Conservation (phyloP, 2,797 vertebrate species). For the Phoebastria nigripes region DNA sequence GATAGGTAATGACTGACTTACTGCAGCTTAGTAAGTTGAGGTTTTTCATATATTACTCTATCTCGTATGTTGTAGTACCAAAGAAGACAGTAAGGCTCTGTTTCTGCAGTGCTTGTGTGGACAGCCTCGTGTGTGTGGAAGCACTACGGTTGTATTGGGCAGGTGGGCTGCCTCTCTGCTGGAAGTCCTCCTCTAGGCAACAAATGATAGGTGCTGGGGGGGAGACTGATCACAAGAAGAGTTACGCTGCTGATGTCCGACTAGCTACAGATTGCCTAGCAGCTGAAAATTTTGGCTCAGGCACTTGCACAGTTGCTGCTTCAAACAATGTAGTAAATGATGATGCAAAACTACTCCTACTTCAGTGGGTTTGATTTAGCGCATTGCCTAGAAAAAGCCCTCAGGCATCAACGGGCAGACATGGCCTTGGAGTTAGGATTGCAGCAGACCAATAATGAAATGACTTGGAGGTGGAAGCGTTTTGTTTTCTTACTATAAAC, state of each 20-base stretch:
- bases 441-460: not conserved
- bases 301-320: not conserved
- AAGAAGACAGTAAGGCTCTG: not conserved
- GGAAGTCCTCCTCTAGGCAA: not conserved
- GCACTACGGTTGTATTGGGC: not conserved
- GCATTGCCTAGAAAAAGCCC: not conserved
- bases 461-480: not conserved
- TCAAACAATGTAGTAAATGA: not conserved
- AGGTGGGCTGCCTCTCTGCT: not conserved
- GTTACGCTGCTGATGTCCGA: not conserved
- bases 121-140: not conserved
- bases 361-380: not conserved
- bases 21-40: not conserved
- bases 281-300: not conserved
- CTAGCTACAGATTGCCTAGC: not conserved
- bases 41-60: not conserved
- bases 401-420: rapidly evolving
- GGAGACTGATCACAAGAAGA: not conserved
- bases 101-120: not conserved
- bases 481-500: not conserved
- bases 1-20: not conserved
- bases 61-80: not conserved
- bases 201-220: not conserved
- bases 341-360: not conserved
- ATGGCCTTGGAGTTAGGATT: not conserved